Base-by-base conservation (phyloP, 2,797 vertebrate species). In the Tragopan temminckii region DNA sequence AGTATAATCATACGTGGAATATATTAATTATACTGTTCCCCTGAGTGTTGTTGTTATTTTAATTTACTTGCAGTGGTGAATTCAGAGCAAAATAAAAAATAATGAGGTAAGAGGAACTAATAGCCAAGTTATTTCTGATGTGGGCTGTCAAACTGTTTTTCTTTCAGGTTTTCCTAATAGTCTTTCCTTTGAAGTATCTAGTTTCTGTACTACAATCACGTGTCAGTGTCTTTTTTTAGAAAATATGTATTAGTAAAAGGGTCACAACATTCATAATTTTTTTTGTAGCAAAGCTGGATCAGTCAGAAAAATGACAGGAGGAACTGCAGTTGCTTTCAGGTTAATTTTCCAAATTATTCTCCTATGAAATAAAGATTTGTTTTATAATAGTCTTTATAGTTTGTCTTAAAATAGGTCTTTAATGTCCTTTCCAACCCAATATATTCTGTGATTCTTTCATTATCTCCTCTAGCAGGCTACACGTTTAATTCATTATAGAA, bases 211-310 rank as follows among this genome's bases (percentile, higher is more conserved):
- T 77, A 86, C 35, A 20, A 46, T 53, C 29, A 11, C 74, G 52
- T 93, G 84, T 87, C 89, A 92, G 45, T 83, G 63, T 95, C 71
- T 96, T 95, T 63, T 63, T 74, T 95, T 87, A 96, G 79, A 95
- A 97, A 94, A 89, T 57, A 53, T 76, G 58, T 72, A 83, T 88
- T 81, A 95, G 55, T 10, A 85, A 96, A 95, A 76, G 36, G 52
- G 93, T 92, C 63, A 93, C 62, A 76, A 84, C 67, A 11, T 91
- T 93, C n/a, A 42, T 43, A 13, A 94, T 94, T 88, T 96, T 96
- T 94, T 96, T 94, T 95, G 27, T 29, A 88, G 76, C 94, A 96
- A 95, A 36, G 27, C 48, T 91, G 86, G 72, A 91, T 94, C 89
- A 93, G 80, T 72, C 82, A 88, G 82, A 88, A 97, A 96, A 96